These are phyloP conservation scores for Labeo rohita DNA, from an alignment of 2,113 vertebrate species.

Conservation along the genomic window DNA sequence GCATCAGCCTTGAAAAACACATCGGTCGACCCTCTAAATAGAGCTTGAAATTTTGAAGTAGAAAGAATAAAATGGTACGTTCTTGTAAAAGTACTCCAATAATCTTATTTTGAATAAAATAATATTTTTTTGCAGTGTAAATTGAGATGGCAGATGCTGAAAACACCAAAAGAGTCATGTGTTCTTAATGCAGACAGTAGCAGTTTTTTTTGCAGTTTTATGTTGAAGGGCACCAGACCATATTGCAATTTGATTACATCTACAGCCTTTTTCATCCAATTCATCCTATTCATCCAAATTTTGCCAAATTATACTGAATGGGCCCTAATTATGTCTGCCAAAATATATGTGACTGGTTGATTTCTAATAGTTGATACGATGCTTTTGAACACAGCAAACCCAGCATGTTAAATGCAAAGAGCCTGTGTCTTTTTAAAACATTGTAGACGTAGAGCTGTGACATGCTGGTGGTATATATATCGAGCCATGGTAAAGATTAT, in stretches of 20 bases:
- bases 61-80: too few species aligned
- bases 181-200: too few species aligned
- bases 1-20: too few species aligned
- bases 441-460: not conserved
- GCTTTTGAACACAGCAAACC: not conserved
- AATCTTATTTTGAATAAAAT: not conserved
- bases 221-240: too few species aligned
- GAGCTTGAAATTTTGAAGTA: too few species aligned
- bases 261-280: not conserved
- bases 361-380: not conserved
- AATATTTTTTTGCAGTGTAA: too few species aligned
- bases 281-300: not conserved
- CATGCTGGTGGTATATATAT: not conserved
- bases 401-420: not conserved
- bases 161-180: too few species aligned
- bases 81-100: not conserved
- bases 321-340: not conserved
- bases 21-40: too few species aligned
- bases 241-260: not conserved
- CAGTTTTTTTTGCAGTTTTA: too few species aligned
- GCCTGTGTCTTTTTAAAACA: not conserved
- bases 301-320: not conserved
- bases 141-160: too few species aligned
- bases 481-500: not conserved
- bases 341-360: not conserved